Conservation (phyloP, 2,797 vertebrate genomes). For the Ptychobarbus kaznakovi region DNA sequence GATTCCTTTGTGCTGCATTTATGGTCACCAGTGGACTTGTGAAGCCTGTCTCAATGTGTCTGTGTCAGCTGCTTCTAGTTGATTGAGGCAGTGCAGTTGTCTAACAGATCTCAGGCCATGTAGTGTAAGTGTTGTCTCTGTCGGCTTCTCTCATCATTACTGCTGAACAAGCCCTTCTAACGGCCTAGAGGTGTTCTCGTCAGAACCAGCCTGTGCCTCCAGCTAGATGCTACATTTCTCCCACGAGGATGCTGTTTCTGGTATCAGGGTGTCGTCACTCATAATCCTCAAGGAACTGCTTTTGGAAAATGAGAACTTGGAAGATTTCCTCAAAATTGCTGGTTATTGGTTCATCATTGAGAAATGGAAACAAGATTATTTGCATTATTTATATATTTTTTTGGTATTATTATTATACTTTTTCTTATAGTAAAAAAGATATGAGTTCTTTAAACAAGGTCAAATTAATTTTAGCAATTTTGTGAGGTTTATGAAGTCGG, state of each 20-base stretch:
- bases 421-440: neutral
- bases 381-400: neutral
- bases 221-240: conserved; percentile 29
- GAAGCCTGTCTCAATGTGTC: neutral
- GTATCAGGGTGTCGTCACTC: conserved; percentile 16
- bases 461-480: neutral
- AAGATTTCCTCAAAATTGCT: neutral
- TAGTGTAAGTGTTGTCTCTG: neutral
- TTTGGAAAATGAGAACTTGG: neutral
- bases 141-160: conserved; percentile 32
- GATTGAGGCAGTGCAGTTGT: conserved; percentile 22
- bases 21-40: conserved; percentile 1
- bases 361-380: neutral
- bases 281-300: neutral
- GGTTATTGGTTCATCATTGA: neutral
- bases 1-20: neutral
- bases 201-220: conserved; percentile 19
- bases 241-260: conserved; percentile 9
- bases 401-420: neutral
- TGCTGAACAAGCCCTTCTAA: conserved; percentile 25
- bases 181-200: conserved; percentile 17
- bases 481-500: neutral
- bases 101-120: conserved; percentile 9
- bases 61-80: neutral
- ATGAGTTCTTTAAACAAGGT: neutral